phyloP scores from a whole-genome alignment of 2,888 invertebrate genomes.

The Perizoma flavofasciatum region DNA sequence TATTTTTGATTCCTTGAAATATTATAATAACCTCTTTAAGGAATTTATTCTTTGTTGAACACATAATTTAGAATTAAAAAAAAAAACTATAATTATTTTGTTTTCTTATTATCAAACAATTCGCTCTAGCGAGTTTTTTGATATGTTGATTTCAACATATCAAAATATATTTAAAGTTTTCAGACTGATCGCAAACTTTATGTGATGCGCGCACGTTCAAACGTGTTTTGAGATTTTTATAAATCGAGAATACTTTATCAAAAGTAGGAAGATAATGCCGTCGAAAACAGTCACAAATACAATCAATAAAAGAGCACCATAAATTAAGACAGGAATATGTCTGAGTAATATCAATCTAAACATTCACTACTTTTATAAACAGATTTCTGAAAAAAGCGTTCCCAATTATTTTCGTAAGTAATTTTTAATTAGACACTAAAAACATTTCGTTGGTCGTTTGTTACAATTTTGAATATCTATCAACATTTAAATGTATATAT shows the following conservation, averaged over 20 bases:
- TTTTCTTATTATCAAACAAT: too few species aligned
- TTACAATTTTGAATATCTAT: constrained; percentile 24
- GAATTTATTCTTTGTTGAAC: too few species aligned
- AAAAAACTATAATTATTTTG: too few species aligned
- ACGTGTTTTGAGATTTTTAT: constrained; percentile 2
- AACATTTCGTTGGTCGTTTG: constrained; percentile 38
- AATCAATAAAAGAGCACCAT: constrained; percentile 19
- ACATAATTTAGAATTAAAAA: too few species aligned
- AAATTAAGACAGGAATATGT: constrained; percentile 3
- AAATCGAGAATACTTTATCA: background rate
- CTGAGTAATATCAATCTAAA: constrained; percentile 4
- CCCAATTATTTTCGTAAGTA: constrained; percentile 1
- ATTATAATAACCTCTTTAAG: too few species aligned
- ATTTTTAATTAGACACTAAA: constrained; percentile 14
- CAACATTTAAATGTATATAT: constrained; percentile 19
- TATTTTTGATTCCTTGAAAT: too few species aligned
- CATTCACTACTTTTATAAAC: constrained; percentile 7
- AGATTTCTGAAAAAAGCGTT: constrained; percentile 6
- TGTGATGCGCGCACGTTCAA: background rate
- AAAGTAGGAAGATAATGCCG: background rate
- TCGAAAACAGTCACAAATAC: constrained; percentile 12
- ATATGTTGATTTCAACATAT: too few species aligned
- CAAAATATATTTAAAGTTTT: too few species aligned
- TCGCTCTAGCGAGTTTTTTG: too few species aligned
- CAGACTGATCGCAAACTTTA: too few species aligned